Evolutionary conservation across 2,888 invertebrate genomes (phyloP), one percentile per base, ranked within the genome.

Genomic region (Chydorus sphaericus): DNA sequence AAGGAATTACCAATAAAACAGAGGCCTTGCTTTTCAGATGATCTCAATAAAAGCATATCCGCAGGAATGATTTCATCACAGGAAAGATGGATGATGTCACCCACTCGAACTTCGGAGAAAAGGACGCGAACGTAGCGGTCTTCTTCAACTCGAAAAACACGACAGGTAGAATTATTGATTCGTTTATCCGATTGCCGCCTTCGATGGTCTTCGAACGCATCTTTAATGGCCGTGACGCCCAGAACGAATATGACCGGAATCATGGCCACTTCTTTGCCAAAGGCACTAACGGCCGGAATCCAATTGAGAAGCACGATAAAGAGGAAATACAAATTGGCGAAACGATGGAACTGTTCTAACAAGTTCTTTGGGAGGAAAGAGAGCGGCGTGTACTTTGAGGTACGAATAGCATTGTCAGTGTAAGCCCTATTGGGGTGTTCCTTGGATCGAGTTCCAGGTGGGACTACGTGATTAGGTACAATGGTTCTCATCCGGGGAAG

Each of bases 31-130:
- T 83, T 78, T 72, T 90, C 92, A 65, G 91, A 90, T 57, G 90
- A 86, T 64, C 85, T 79, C 59, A 96, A 75, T 57, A 97, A 73
- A 59, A 97, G 76, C 67, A 97, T 83, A 71, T 97, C 97, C 0
- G 97, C 96, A 31, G 96, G 96, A 61, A 97, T 89, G 55, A 89
- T 80, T 74, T 96, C 94, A 74, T 96, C 92, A 75, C 93, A 93
- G 48, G 92, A 91, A 64, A 97, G 75, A 72, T 94, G 94, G 51
- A 97, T 83, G 63, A 96, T 76, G 71, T 96, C 96, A 3, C 96
- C 96, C 31, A 93, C 93, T 59, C 83, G 77, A 56, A 97, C 78
- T 66, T 93, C 84, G 66, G 85, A 80, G 94, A 94, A 97, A 64
- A 86, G 79, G 55, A 83, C 80, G 70, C 83, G 84, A 65, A 84